Evolutionary conservation across 2,888 invertebrate genomes (phyloP).

Genomic region (Athetis lepigone): DNA sequence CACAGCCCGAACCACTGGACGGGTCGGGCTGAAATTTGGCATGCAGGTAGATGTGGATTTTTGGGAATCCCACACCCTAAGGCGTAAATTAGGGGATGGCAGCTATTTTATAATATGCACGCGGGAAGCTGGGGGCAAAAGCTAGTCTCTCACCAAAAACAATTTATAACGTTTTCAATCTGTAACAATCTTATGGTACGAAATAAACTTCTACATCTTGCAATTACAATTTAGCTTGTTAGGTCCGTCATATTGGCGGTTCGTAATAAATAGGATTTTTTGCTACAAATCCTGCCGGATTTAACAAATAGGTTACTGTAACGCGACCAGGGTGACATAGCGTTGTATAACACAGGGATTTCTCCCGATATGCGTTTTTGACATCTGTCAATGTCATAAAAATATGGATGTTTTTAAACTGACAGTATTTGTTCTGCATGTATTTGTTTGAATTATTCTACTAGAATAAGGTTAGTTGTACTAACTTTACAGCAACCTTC

Average conservation of each 20-base stretch:
- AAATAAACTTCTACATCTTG: constrained; percentile 1
- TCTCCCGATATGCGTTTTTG: constrained; percentile 18
- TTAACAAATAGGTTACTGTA: constrained; percentile 73
- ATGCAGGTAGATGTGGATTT: too few species aligned
- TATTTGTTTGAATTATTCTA: not conserved
- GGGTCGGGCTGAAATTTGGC: too few species aligned
- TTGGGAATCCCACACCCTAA: too few species aligned
- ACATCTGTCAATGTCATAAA: constrained; percentile 12
- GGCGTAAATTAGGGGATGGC: too few species aligned
- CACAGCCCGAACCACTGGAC: too few species aligned
- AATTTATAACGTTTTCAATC: not conserved
- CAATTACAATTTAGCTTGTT: constrained; percentile 32
- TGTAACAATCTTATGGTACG: not conserved
- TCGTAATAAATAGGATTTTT: constrained; percentile 51
- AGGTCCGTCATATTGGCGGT: constrained; percentile 30
- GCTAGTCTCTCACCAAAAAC: too few species aligned
- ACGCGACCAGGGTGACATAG: constrained; percentile 68
- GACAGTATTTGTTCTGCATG: not conserved
- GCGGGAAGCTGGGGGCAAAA: too few species aligned
- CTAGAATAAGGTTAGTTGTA: too few species aligned
- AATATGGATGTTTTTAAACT: not conserved
- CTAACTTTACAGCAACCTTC: constrained; percentile 1
- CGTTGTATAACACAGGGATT: constrained; percentile 28
- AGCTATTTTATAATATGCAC: too few species aligned
- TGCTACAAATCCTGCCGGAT: constrained; percentile 64